Evolutionary conservation across 92 coral and sea anemone genomes (phyloP).

Genomic region (Micromussa lordhowensis): DNA sequence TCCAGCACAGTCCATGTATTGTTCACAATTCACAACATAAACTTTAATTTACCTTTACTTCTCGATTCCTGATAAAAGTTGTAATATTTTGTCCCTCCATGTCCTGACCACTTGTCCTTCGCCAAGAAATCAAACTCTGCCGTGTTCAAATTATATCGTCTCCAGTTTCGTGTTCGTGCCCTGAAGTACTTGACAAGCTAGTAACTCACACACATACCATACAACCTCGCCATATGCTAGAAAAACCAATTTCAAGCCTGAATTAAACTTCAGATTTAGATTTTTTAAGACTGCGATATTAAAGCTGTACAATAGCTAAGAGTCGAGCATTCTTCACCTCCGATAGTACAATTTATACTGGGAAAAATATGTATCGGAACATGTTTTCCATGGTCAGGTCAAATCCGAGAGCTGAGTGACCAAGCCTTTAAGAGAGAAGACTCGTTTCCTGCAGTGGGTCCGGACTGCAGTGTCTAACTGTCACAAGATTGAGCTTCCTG

Average conservation of each 20-base stretch:
- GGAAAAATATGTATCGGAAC: background rate
- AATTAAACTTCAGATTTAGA: background rate
- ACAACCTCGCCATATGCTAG: background rate
- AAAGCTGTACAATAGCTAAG: background rate
- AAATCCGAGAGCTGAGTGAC: slow-evolving; percentile 33
- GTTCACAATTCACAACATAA: slow-evolving; percentile 12
- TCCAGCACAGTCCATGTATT: background rate
- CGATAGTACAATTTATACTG: background rate
- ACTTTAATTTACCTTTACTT: slow-evolving; percentile 68
- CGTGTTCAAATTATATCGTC: slow-evolving; percentile 15
- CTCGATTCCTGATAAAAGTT: slow-evolving; percentile 77
- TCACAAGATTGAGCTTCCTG: too few species aligned
- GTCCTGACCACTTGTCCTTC: background rate
- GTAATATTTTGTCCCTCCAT: slow-evolving; percentile 79
- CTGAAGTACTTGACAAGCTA: slow-evolving; percentile 36
- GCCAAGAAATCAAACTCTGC: too few species aligned
- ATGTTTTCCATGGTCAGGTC: slow-evolving; percentile 14
- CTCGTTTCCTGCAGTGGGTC: too few species aligned
- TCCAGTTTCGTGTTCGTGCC: slow-evolving; percentile 31
- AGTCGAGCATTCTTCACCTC: background rate
- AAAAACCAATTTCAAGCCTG: background rate
- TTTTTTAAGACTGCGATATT: background rate
- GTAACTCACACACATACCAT: background rate
- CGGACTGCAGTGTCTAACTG: too few species aligned
- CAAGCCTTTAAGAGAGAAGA: slow-evolving; percentile 17